Evolutionary conservation across 2,888 invertebrate genomes (phyloP).

Genomic region (Lithophane ornitopus): DNA sequence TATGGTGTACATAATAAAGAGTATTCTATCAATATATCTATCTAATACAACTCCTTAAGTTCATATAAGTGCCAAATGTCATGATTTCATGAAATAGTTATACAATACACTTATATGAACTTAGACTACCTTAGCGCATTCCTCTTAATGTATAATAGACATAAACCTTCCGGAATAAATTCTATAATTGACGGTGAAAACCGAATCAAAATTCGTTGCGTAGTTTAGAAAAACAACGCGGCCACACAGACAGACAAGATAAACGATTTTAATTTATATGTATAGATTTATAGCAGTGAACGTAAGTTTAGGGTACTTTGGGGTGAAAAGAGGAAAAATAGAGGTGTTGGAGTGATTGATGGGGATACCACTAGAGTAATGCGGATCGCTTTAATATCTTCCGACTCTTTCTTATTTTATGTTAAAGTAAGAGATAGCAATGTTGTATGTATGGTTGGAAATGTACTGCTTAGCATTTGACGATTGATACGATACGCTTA

Average conservation of each 20-base stretch:
- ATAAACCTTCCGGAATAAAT: not conserved
- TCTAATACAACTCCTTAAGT: too few relatives aligned
- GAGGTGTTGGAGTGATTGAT: conserved; percentile 36
- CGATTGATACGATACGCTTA: not conserved
- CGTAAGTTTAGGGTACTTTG: conserved; percentile 28
- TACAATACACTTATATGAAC: too few relatives aligned
- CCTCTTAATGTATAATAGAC: not conserved
- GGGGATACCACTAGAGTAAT: not conserved
- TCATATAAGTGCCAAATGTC: too few relatives aligned
- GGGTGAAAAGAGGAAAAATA: conserved; percentile 26
- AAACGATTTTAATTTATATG: not conserved
- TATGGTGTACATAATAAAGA: too few relatives aligned
- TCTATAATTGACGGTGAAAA: not conserved
- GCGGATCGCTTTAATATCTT: conserved; percentile 1
- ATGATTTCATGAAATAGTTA: too few relatives aligned
- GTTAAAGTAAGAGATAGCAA: not conserved
- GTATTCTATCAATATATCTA: too few relatives aligned
- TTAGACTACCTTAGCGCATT: too few relatives aligned
- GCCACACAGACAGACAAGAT: not conserved
- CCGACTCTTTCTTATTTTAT: conserved; percentile 10
- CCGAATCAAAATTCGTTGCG: too few relatives aligned
- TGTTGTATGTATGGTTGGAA: not conserved
- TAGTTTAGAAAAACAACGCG: not conserved
- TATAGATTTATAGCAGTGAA: not conserved
- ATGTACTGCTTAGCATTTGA: not conserved